These are phyloP conservation scores for Bergia sp. DNA, from an alignment of 92 coral and sea anemone species.

Conservation along the genomic window DNA sequence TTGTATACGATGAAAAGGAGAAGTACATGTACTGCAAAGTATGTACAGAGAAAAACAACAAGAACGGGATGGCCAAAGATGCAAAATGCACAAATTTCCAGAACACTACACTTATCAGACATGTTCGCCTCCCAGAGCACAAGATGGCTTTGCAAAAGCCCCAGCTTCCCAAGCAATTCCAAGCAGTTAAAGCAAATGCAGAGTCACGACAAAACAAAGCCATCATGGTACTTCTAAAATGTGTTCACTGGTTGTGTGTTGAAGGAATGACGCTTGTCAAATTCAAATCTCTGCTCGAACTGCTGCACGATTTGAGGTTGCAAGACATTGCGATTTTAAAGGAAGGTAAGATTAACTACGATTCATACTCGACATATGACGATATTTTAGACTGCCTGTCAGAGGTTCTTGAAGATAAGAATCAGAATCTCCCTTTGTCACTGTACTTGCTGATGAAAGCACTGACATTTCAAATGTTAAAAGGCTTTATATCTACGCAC, in stretches of 20 bases:
- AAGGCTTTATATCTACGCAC: no score
- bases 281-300: conserved; percentile 20
- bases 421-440: no score
- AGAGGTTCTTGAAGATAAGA: no score
- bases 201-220: conserved; percentile 32
- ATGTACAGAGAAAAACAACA: background rate
- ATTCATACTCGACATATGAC: no score
- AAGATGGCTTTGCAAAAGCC: conserved; percentile 32
- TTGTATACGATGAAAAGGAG: background rate
- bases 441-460: no score
- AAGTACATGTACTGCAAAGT: background rate
- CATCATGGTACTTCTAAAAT: conserved; percentile 13
- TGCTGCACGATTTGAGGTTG: conserved; percentile 22
- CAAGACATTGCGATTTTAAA: no score
- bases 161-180: conserved; percentile 17
- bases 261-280: conserved; percentile 20
- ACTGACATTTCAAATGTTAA: no score
- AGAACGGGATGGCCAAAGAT: background rate
- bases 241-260: conserved; percentile 25
- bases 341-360: no score
- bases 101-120: no score
- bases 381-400: no score
- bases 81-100: conserved; percentile 8
- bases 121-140: background rate
- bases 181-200: conserved; percentile 13